phyloP scores from a whole-genome alignment of 2,113 vertebrate species.

The Polyodon spathula region DNA sequence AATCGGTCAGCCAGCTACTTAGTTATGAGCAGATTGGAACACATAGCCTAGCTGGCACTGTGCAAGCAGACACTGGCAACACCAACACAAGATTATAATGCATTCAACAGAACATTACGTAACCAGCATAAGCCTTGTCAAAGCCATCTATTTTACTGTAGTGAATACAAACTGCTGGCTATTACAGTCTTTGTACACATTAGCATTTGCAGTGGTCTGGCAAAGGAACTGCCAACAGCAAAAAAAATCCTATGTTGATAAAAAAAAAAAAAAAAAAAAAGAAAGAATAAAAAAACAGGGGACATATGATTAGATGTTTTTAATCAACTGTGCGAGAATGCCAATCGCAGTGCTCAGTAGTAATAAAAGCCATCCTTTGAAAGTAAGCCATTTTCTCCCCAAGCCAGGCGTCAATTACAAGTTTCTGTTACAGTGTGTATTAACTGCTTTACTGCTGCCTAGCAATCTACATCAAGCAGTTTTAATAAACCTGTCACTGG shows the following conservation, averaged over 20 bases:
- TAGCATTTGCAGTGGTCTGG: conserved; percentile 10
- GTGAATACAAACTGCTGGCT: conserved; percentile 10
- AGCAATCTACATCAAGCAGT: conserved; percentile 27
- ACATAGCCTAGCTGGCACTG: conserved; percentile 8
- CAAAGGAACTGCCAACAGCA: conserved; percentile 7
- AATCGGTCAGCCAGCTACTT: conserved; percentile 16
- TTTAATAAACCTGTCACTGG: conserved; percentile 27
- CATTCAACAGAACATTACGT: conserved; percentile 31
- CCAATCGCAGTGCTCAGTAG: background rate
- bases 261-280: conserved; percentile 20
- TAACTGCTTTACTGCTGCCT: conserved; percentile 32
- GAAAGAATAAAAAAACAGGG: too few relatives aligned
- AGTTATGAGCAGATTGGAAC: conserved; percentile 22
- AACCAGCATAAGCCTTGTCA: conserved; percentile 26
- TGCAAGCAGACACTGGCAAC: conserved; percentile 21
- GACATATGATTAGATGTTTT: conserved; percentile 12
- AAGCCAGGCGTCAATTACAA: conserved; percentile 26
- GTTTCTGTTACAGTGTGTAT: conserved; percentile 12
- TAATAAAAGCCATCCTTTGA: conserved; percentile 7
- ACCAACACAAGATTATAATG: conserved; percentile 19
- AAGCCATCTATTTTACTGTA: conserved; percentile 19
- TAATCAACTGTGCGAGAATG: background rate
- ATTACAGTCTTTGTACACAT: too few relatives aligned
- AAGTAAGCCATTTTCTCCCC: conserved; percentile 19
- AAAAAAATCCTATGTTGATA: conserved; percentile 8